phyloP scores from a whole-genome alignment of 2,113 vertebrate species.

The Plecotus auritus region DNA sequence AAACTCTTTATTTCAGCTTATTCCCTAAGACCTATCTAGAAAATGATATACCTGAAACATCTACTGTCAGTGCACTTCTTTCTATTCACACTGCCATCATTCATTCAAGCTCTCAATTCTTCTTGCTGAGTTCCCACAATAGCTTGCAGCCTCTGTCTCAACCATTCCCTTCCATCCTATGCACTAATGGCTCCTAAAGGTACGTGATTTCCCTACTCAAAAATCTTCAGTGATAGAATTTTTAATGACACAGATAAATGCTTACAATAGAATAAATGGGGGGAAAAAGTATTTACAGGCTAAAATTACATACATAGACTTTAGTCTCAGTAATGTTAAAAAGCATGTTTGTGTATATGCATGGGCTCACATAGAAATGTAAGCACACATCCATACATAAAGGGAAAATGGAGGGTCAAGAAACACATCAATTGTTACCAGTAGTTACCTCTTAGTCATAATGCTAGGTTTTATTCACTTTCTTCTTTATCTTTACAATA shows the following conservation, averaged over 20 bases:
- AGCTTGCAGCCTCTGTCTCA: not conserved
- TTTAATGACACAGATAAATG: slow-evolving; percentile 5
- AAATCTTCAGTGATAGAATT: not conserved
- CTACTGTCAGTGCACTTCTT: not conserved
- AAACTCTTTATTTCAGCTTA: not conserved
- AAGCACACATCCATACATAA: not conserved
- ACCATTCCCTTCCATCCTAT: not conserved
- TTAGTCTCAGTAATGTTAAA: not conserved
- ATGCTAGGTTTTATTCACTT: not conserved
- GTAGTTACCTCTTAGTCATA: not conserved
- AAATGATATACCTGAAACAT: not conserved
- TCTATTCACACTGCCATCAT: not conserved
- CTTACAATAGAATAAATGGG: not conserved
- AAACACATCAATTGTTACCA: not conserved
- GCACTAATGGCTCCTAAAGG: not conserved
- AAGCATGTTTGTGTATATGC: not conserved
- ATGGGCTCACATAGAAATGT: not conserved
- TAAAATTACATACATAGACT: not conserved
- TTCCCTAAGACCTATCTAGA: not conserved
- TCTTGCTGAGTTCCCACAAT: not conserved
- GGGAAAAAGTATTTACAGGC: not conserved
- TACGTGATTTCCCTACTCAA: not conserved
- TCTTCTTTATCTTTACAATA: slow-evolving; percentile 6
- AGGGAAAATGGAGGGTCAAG: not conserved
- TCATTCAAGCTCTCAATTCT: not conserved